Base-by-base conservation (phyloP, 2,113 vertebrate genomes). In the Pollimyrus isidori region DNA sequence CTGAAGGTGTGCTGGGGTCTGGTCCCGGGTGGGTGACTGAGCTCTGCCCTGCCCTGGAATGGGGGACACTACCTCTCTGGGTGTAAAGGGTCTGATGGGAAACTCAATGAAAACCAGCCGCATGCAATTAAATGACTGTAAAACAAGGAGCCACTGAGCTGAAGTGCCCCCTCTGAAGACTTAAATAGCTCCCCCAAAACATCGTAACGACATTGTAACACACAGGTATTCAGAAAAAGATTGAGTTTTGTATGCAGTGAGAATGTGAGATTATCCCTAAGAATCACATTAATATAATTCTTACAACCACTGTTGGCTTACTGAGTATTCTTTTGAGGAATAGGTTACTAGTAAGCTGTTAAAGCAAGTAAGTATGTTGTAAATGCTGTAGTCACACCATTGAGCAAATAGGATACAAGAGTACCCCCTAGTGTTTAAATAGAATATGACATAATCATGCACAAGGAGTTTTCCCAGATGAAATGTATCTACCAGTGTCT, bases 31-130 rank as follows among this genome's bases (percentile, higher is more conserved):
- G 21, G 19, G 69, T 65, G 73, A 88, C 87, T 58, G 46, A 45
- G 73, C 6, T 19, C 35, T 80, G 73, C 73, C 15, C 4, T 80
- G 73, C 73, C 53, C 88, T 62, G 89, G n/a, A 50, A 83, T 88
- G n/a, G 90, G 90, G 90, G 89, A 26, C 30, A 52, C 23, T 62
- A 48, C 82, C 52, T 85, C 89, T 91, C 88, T n/a, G 88, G 85
- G 91, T 89, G 90, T 94, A 91, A 95, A 94, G 93, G 93, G 93
- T 90, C 94, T 93, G 91, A 92, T 92, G 94, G 94, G 94, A 94
- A 92, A n/a, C n/a, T 92, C 93, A 94, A 92, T 95, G 93, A 95
- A 94, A 94, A 92, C 91, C 93, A 93, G 93, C 93, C 94, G 90
- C 92, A 7, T 13, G 93, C 91, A 89, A 93, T 95, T 93, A 95